Evolutionary conservation across 2,888 invertebrate species (phyloP).

Genomic region (Criorhina ranunculi): DNA sequence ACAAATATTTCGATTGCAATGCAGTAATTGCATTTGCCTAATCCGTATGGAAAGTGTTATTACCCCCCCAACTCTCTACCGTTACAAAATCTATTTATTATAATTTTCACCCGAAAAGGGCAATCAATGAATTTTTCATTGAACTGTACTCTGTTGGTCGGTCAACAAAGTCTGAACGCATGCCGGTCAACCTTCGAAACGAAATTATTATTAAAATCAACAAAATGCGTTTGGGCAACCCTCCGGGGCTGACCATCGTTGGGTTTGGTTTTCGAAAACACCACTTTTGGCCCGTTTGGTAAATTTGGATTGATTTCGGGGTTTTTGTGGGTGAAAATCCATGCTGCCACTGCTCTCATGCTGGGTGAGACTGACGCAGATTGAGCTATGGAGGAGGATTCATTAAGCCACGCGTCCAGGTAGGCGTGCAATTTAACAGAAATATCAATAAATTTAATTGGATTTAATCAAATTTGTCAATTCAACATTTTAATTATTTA

Average conservation of each 20-base stretch:
- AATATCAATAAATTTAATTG: conserved; percentile 80
- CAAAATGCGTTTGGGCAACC: conserved; percentile 43
- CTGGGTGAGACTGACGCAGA: conserved; percentile 24
- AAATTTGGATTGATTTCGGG: conserved; percentile 57
- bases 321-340: conserved; percentile 11
- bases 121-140: conserved; percentile 73
- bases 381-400: conserved; percentile 46
- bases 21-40: conserved; percentile 60
- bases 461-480: conserved; percentile 82
- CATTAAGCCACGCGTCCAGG: conserved; percentile 76
- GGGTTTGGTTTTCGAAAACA: conserved; percentile 11
- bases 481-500: conserved; percentile 82
- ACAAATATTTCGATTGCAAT: conserved; percentile 53
- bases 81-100: conserved; percentile 60
- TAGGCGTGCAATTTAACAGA: conserved; percentile 78
- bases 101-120: conserved; percentile 56
- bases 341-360: conserved; percentile 26
- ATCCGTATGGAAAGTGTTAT: conserved; percentile 44
- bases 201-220: conserved; percentile 70
- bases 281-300: conserved; percentile 17
- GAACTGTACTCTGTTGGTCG: conserved; percentile 22
- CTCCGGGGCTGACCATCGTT: neutral
- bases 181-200: conserved; percentile 17
- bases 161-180: conserved; percentile 45
- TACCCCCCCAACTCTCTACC: conserved; percentile 1